phyloP scores from a whole-genome alignment of 2,888 invertebrate genomes.

The Dorcus hopei region DNA sequence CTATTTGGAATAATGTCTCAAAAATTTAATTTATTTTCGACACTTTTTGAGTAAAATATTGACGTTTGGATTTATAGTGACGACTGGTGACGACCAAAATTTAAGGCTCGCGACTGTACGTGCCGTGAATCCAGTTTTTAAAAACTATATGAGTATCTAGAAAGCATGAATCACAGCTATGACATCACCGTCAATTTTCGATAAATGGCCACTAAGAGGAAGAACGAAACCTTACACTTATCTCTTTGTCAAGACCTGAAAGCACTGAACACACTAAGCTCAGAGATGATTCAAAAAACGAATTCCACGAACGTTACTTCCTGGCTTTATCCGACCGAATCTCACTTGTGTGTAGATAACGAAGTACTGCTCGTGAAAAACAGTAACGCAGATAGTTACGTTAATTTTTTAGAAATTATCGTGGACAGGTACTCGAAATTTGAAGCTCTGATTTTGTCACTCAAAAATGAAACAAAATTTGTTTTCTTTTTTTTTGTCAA shows the following conservation, averaged over 20 bases:
- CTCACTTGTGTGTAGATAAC: slow-evolving; percentile 1
- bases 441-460: not conserved
- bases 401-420: slow-evolving; percentile 13
- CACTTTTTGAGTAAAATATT: too few relatives aligned
- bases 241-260: slow-evolving; percentile 11
- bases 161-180: too few relatives aligned
- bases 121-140: too few relatives aligned
- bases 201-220: too few relatives aligned
- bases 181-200: too few relatives aligned
- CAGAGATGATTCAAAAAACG: slow-evolving; percentile 1
- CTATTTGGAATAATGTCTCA: too few relatives aligned
- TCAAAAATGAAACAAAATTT: not conserved
- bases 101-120: too few relatives aligned
- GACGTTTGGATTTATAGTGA: too few relatives aligned
- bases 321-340: slow-evolving; percentile 15
- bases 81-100: too few relatives aligned
- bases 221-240: too few relatives aligned
- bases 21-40: too few relatives aligned
- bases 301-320: slow-evolving; percentile 4
- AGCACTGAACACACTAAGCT: slow-evolving; percentile 9
- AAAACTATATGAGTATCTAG: too few relatives aligned
- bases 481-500: slow-evolving; percentile 1
- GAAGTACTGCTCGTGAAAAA: slow-evolving; percentile 3
- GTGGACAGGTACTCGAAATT: slow-evolving; percentile 10
- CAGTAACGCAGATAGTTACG: slow-evolving; percentile 1